Evolutionary conservation across 2,797 vertebrate genomes (phyloP).

Genomic region (Spondyliosoma cantharus): DNA sequence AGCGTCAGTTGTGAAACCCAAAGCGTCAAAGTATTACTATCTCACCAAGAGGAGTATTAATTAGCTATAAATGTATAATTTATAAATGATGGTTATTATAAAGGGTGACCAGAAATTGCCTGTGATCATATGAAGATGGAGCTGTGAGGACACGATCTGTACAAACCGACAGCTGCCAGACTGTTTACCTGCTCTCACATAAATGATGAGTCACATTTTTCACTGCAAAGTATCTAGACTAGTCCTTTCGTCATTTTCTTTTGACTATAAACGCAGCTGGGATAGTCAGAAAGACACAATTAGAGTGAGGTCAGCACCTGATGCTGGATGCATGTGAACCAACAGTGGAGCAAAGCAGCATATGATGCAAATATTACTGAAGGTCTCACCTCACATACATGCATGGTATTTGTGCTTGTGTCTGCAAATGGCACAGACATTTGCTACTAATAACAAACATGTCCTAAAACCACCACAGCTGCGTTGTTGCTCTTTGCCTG

Average conservation of each 20-base stretch:
- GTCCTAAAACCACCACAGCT: neutral
- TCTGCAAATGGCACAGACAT: conserved; percentile 11
- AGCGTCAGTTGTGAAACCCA: no score
- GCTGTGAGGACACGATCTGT: neutral
- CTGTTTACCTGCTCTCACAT: no score
- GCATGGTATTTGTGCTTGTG: neutral
- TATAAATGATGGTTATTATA: no score
- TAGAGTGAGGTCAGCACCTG: neutral
- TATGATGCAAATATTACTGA: neutral
- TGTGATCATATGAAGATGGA: neutral
- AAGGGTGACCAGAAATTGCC: neutral
- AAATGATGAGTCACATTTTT: neutral
- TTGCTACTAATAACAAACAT: neutral
- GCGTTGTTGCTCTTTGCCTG: neutral
- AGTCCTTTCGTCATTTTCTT: neutral
- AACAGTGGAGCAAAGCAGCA: neutral
- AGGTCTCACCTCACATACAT: conserved; percentile 1
- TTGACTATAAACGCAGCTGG: neutral
- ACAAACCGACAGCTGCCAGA: neutral
- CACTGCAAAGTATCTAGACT: neutral
- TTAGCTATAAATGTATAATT: no score
- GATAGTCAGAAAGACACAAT: neutral
- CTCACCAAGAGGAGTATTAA: no score
- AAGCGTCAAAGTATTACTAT: no score
- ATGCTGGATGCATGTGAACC: neutral